Base-by-base conservation (phyloP, 1,140 invertebrate genomes). In the Nomia melanderi region DNA sequence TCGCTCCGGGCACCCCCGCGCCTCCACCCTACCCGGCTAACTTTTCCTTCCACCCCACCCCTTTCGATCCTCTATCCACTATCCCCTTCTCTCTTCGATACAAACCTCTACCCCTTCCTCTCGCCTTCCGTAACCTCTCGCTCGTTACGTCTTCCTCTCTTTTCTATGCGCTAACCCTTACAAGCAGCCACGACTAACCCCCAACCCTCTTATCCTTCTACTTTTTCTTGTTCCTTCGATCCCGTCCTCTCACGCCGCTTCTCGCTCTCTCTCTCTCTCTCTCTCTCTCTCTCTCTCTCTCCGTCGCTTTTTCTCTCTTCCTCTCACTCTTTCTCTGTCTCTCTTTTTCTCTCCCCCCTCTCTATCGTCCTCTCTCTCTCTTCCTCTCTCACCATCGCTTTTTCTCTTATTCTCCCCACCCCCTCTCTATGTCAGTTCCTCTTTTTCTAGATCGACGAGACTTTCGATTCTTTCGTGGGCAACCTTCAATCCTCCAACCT, bases 381-480 rank as follows among this genome's bases (percentile, higher is more conserved):
- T 53, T 65, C 63, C 44, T 33, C 33, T 1, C 17, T 5, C 44
- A 0, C 6, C 2, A 5, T 23, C 47, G 7, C 47, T 23, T 1
- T 50, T 5, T 50, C 20, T 44, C 14, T 44, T 12, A 5, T 59
- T 69, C 63, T 44, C 69, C 47, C 64, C 59, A 50, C 59, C 60
- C 41, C 36, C 64, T 54, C 62, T 47, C 57, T 53, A 70, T 67
- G 56, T 33, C 33, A 50, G 67, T 81, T 57, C 69, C 71, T 59
- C 71, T 39, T 54, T 29, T 41, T 81, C 56, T 57, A 59, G 82
- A 76, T 75, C 80, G 70, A 62, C 62, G 63, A 70, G 71, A 85
- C 79, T 84, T 84, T 84, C 82, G 81, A 84, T 87, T 86, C 82
- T 86, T 85, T 87, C 77, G 81, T 78, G 81, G 81, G 83, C 81